phyloP scores from a whole-genome alignment of 2,113 vertebrate species.

The Oophaga pumilio region DNA sequence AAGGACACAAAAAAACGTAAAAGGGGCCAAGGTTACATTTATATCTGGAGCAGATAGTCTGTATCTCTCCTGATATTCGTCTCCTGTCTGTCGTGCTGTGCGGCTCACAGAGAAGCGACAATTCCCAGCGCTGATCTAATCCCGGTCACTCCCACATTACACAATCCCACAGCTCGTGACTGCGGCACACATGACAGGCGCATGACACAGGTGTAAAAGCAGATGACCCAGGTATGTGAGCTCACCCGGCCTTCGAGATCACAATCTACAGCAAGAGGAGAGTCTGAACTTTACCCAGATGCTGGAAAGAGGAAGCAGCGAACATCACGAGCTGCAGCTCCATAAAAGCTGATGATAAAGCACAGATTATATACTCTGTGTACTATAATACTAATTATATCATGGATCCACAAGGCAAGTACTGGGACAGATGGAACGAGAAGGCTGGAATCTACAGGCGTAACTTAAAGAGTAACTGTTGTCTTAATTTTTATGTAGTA shows the following conservation, averaged over 20 bases:
- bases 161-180: background rate
- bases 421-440: too few species aligned
- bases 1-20: background rate
- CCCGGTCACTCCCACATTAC: background rate
- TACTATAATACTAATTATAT: too few species aligned
- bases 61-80: too few species aligned
- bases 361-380: too few species aligned
- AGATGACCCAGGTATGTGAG: background rate
- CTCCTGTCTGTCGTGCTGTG: too few species aligned
- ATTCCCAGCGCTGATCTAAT: background rate
- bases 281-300: background rate
- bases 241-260: background rate
- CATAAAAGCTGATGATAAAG: too few species aligned
- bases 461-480: too few species aligned
- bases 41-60: background rate
- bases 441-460: too few species aligned
- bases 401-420: too few species aligned
- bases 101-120: background rate
- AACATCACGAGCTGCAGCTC: too few species aligned
- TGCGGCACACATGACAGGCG: background rate
- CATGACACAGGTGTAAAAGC: slow-evolving; percentile 14
- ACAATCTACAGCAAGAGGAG: background rate
- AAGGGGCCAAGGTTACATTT: background rate
- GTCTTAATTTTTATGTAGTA: too few species aligned
- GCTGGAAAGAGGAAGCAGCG: too few species aligned